Evolutionary conservation across 2,797 vertebrate genomes (phyloP).

Genomic region (Semotilus atromaculatus): DNA sequence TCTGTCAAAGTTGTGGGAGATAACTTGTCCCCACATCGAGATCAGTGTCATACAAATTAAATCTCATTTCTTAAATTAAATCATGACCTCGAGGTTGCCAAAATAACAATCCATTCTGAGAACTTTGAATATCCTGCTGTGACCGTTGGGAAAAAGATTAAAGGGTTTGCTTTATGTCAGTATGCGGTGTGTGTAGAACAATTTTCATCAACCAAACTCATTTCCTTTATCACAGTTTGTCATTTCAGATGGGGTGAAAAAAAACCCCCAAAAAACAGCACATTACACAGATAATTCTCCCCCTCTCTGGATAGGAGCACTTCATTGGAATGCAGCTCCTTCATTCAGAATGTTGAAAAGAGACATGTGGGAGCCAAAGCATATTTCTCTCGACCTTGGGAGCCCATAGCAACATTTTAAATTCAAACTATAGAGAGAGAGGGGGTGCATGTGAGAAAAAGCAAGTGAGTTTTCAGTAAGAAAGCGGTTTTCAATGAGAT

Average conservation of each 20-base stretch:
- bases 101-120: not conserved
- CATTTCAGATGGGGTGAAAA: constrained; percentile 13
- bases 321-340: constrained; percentile 52
- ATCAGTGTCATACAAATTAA: constrained; percentile 29
- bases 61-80: constrained; percentile 36
- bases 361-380: constrained; percentile 59
- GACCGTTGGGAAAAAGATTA: constrained; percentile 17
- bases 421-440: constrained; percentile 60
- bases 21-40: not conserved
- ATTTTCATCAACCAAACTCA: constrained; percentile 20
- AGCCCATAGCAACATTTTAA: constrained; percentile 68
- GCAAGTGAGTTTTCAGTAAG: constrained; percentile 14
- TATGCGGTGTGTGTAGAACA: constrained; percentile 15
- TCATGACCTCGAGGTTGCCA: constrained; percentile 31
- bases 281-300: constrained; percentile 22
- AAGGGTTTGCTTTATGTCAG: constrained; percentile 16
- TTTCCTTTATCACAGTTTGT: constrained; percentile 37
- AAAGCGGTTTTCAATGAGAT: constrained; percentile 57
- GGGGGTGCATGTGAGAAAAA: constrained; percentile 36
- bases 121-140: constrained; percentile 29
- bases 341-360: constrained; percentile 59
- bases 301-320: constrained; percentile 18
- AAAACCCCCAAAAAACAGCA: not conserved
- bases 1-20: constrained; percentile 12
- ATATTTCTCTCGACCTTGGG: constrained; percentile 68